A percentile compares a stretch with the other conserved stretches of the same genome.
Evolutionary conservation across 1,140 invertebrate species (phyloP).

Genomic region (Trachymyrmex cornetzi): DNA sequence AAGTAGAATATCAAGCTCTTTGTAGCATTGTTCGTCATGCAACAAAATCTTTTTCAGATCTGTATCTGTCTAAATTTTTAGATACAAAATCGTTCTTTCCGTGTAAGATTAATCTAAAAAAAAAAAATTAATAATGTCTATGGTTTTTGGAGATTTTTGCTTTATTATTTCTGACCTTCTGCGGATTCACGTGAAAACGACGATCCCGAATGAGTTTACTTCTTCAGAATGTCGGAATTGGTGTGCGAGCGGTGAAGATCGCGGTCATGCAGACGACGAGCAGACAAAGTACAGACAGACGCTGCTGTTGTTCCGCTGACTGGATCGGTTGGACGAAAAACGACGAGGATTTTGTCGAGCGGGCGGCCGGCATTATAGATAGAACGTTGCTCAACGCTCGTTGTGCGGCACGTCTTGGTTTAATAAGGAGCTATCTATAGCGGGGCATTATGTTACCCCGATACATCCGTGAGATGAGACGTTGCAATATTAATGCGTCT

Average conservation of each 20-base stretch:
- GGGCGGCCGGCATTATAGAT: conserved; percentile 63
- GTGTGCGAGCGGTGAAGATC: neutral
- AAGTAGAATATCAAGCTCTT: too few species aligned
- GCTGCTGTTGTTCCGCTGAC: conserved; percentile 8
- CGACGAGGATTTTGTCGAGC: conserved; percentile 66
- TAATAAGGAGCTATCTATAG: conserved; percentile 87
- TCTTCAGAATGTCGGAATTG: neutral
- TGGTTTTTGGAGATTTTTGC: neutral
- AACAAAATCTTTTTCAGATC: too few species aligned
- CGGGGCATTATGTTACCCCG: conserved; percentile 86
- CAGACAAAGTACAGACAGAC: conserved; percentile 2
- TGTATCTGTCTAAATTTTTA: too few species aligned
- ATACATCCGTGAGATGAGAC: conserved; percentile 86
- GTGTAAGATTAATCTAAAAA: too few species aligned
- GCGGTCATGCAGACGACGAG: neutral
- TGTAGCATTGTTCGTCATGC: too few species aligned
- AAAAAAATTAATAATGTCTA: too few species aligned
- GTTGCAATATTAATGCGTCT: conserved; percentile 86
- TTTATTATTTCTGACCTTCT: neutral
- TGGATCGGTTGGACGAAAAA: conserved; percentile 25
- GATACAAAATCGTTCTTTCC: neutral
- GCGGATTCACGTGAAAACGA: neutral
- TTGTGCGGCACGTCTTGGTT: conserved; percentile 80
- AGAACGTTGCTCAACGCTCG: conserved; percentile 81
- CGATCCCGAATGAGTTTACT: conserved; percentile 10